phyloP scores from a whole-genome alignment of 1,140 invertebrate species.

The Mamestra configurata region DNA sequence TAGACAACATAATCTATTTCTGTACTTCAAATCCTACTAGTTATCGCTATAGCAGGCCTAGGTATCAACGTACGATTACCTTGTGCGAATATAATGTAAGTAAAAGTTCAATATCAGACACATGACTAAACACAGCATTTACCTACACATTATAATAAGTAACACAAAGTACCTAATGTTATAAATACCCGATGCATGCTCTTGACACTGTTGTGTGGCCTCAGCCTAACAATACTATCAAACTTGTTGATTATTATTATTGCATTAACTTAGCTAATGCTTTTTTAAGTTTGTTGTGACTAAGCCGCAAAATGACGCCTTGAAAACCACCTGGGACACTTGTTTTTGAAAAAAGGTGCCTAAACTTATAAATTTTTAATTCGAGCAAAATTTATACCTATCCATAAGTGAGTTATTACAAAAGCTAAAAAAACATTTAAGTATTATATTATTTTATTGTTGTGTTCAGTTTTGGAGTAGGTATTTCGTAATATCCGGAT shows the following conservation, averaged over 20 bases:
- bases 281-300: conserved; percentile 59
- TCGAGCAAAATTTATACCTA: not conserved
- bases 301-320: conserved; percentile 54
- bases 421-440: conserved; percentile 3
- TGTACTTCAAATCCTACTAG: no score
- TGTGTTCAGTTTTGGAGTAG: conserved; percentile 23
- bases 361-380: conserved; percentile 14
- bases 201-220: conserved; percentile 71
- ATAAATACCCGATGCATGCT: conserved; percentile 54
- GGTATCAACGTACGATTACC: not conserved
- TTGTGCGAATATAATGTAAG: not conserved
- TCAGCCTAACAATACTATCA: conserved; percentile 61
- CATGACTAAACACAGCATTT: not conserved
- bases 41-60: no score
- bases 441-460: conserved; percentile 23
- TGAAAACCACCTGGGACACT: not conserved
- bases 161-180: conserved; percentile 54
- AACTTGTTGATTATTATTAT: conserved; percentile 65
- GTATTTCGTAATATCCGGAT: conserved; percentile 36
- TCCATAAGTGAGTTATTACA: conserved; percentile 10
- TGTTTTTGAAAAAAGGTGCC: not conserved
- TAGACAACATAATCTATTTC: no score
- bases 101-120: conserved; percentile 28
- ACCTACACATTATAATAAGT: conserved; percentile 12
- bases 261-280: no score